phyloP scores from a whole-genome alignment of 2,113 vertebrate genomes.

The Paramormyrops kingsleyae region DNA sequence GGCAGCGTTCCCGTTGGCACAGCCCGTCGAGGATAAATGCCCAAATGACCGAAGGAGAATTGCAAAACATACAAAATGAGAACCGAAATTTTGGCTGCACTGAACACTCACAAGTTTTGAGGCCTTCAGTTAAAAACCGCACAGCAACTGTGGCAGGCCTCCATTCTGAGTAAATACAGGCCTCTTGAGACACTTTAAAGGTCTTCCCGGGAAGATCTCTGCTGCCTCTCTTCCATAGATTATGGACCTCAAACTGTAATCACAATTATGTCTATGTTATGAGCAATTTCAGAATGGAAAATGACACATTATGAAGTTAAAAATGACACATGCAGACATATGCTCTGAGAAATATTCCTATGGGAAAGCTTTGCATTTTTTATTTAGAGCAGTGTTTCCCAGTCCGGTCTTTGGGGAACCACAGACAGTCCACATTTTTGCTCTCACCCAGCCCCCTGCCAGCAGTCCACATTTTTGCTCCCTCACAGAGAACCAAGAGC shows the following conservation, averaged over 20 bases:
- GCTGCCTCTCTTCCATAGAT: not conserved
- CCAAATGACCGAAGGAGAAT: not conserved
- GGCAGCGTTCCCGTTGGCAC: not conserved
- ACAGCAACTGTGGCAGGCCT: not conserved
- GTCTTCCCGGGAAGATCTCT: not conserved
- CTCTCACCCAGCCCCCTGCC: not conserved
- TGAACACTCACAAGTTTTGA: not conserved
- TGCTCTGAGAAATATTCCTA: not conserved
- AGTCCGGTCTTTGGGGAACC: not conserved
- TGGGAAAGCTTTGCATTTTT: not conserved
- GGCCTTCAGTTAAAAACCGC: not conserved
- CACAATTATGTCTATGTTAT: not conserved
- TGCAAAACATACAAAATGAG: not conserved
- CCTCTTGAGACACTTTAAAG: not conserved
- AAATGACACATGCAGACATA: not conserved
- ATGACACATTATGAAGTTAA: not conserved
- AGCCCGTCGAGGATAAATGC: not conserved
- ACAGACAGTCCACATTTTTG: not conserved
- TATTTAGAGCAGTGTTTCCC: not conserved
- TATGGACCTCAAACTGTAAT: not conserved
- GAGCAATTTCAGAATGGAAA: not conserved
- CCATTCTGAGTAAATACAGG: not conserved
- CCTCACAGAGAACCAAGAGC: not conserved
- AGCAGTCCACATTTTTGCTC: not conserved
- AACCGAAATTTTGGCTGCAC: not conserved